Base-by-base conservation (phyloP, 2,113 vertebrate species). In the Nannobrachium achirus region DNA sequence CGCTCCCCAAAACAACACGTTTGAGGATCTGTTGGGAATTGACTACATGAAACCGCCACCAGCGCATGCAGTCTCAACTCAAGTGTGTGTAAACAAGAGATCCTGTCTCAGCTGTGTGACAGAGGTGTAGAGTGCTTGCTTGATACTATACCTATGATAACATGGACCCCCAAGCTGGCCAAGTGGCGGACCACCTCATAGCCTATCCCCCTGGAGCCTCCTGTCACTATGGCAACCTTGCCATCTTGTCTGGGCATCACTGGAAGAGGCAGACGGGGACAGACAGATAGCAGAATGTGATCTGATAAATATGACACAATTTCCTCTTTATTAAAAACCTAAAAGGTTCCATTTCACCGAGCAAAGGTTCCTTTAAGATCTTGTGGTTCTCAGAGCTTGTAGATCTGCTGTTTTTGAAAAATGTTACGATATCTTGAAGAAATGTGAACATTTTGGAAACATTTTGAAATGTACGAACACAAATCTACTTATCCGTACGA, bases 221-320 rank as follows among this genome's bases (percentile, higher is more conserved):
- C 95, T 49, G 95, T 98, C 88, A 97, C 95, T 82, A 97, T 89
- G 77, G 94, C 95, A 88, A 98, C 93, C 62, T 91, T 96, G 76
- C 90, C 95, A 71, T 93, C 89, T 84, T 95, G 94, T 69, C 69
- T 82, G 72, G 93, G 83, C 79, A 95, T 93, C 89, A 70, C 96
- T 97, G 60, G 74, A 70, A 46, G 56, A 81, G 67, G 51, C 74
- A 80, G 76, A 87, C 88, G 76, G 86, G 75, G 72, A 82, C 49
- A 90, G 59, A 75, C 7, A 75, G 58, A 80, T 86, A 71, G 85
- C 65, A 89, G 20, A 76, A 83, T 56, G 75, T 61, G 58, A 84
- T 62, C 69, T 75, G 67, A 83, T 64, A 71, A 85, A 73, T 46
- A 50, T 38, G 45, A 11, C 13, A 8, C 15, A 2, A 25, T 25